Evolutionary conservation across 53 echinoderm and acorn worm species (phyloP).

Genomic region (Actinopyga echinites): DNA sequence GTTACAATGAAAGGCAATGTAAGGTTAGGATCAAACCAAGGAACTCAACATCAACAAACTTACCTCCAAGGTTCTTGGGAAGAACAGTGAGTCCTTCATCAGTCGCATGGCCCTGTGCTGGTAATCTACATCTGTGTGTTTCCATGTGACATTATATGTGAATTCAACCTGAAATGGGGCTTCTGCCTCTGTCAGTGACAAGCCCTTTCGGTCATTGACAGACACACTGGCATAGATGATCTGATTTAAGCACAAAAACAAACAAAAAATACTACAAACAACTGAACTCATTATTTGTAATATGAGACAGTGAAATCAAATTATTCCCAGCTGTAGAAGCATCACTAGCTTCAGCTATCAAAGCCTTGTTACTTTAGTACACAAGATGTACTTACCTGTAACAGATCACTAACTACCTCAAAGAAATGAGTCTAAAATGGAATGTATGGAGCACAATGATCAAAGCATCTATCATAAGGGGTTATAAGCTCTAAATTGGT

Average conservation of each 20-base stretch:
- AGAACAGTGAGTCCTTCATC: slow-evolving; percentile 83
- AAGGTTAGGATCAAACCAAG: background rate
- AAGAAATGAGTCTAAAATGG: too few species aligned
- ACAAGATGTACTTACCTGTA: too few species aligned
- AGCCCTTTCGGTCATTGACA: slow-evolving; percentile 72
- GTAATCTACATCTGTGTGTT: slow-evolving; percentile 74
- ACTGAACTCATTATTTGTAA: too few species aligned
- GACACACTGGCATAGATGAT: slow-evolving; percentile 90
- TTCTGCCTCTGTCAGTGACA: slow-evolving; percentile 62
- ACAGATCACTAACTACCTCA: too few species aligned
- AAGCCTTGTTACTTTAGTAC: too few species aligned
- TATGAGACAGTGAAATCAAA: too few species aligned
- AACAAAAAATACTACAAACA: too few species aligned
- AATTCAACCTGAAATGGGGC: slow-evolving; percentile 81
- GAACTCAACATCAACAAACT: background rate
- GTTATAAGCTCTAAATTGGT: too few species aligned
- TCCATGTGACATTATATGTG: slow-evolving; percentile 89
- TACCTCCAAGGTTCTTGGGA: slow-evolving; percentile 94
- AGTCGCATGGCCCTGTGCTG: slow-evolving; percentile 67
- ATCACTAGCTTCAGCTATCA: too few species aligned
- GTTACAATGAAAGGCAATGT: background rate
- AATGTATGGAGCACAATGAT: too few species aligned
- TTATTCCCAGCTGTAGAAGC: too few species aligned
- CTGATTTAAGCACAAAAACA: slow-evolving; percentile 31
- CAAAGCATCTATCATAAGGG: too few species aligned